Conservation (phyloP, 2,113 vertebrate species). For the Vulpes lagopus region DNA sequence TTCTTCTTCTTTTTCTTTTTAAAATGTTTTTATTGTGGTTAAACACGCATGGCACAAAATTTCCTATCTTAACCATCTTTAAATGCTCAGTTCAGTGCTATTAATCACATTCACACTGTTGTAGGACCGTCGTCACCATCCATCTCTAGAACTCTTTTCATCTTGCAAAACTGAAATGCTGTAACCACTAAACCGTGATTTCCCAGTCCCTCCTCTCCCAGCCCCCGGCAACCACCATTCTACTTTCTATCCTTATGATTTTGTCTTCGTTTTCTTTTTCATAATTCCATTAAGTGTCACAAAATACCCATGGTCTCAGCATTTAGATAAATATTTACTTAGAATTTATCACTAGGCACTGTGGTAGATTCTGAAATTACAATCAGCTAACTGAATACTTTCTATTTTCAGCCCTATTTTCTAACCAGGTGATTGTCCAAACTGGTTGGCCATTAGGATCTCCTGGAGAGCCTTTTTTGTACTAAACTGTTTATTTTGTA, state of each 20-base stretch:
- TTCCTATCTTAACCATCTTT: neutral
- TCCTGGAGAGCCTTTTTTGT: neutral
- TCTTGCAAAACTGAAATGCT: neutral
- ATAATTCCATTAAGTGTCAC: neutral
- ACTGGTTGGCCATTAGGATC: neutral
- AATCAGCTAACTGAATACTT: neutral
- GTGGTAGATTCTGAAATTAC: neutral
- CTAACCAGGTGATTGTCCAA: neutral
- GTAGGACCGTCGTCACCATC: neutral
- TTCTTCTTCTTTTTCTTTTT: neutral
- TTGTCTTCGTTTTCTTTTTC: neutral
- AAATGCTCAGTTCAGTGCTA: neutral
- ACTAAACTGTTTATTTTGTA: neutral
- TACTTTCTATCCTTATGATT: neutral
- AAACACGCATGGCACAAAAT: neutral
- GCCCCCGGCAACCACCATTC: neutral
- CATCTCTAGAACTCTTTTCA: neutral
- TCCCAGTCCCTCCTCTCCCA: neutral
- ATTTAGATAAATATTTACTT: neutral
- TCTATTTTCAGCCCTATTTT: slow-evolving; percentile 5
- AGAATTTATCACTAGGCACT: neutral
- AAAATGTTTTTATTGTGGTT: neutral
- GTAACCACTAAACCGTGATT: neutral
- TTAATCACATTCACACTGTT: neutral
- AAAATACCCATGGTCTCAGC: neutral